Percentiles rank a stretch among this genome's conserved stretches.
phyloP scores from a whole-genome alignment of 2,113 vertebrate genomes.

The Hoplias malabaricus region DNA sequence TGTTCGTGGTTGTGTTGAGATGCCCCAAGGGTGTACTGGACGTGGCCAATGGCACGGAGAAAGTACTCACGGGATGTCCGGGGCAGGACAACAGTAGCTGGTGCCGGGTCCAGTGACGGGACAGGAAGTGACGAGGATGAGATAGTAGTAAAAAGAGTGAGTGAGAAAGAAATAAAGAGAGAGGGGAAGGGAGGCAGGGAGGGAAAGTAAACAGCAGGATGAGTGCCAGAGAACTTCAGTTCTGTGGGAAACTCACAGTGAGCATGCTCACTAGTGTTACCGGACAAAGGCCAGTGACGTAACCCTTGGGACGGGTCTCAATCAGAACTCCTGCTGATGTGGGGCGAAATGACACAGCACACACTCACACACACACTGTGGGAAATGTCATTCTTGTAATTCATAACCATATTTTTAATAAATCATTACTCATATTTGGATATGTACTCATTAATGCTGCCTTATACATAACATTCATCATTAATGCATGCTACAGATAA shows the following conservation, averaged over 20 bases:
- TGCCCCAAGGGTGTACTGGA: slow-evolving; percentile 8
- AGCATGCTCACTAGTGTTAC: slow-evolving; percentile 68
- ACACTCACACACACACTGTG: neutral
- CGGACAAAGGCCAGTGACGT: slow-evolving; percentile 56
- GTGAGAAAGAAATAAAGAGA: slow-evolving; percentile 60
- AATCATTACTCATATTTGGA: too few relatives aligned
- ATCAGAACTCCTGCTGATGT: slow-evolving; percentile 50
- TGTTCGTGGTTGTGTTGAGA: slow-evolving; percentile 49
- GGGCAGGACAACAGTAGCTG: neutral
- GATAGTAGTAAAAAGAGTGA: neutral
- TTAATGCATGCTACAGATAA: too few relatives aligned
- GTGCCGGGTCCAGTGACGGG: slow-evolving; percentile 1
- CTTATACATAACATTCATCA: too few relatives aligned
- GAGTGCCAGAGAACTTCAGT: slow-evolving; percentile 13
- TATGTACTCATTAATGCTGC: too few relatives aligned
- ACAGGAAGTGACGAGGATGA: slow-evolving; percentile 23
- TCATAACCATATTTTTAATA: too few relatives aligned
- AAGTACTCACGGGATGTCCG: slow-evolving; percentile 41
- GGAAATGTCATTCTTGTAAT: too few relatives aligned
- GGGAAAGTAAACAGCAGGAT: slow-evolving; percentile 43
- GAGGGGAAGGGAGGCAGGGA: slow-evolving; percentile 60
- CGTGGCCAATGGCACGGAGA: slow-evolving; percentile 44
- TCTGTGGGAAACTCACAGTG: slow-evolving; percentile 71
- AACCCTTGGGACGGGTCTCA: slow-evolving; percentile 57
- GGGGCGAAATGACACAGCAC: slow-evolving; percentile 47